phyloP scores from a whole-genome alignment of 1,140 invertebrate genomes.

The Drosophila navojoa region DNA sequence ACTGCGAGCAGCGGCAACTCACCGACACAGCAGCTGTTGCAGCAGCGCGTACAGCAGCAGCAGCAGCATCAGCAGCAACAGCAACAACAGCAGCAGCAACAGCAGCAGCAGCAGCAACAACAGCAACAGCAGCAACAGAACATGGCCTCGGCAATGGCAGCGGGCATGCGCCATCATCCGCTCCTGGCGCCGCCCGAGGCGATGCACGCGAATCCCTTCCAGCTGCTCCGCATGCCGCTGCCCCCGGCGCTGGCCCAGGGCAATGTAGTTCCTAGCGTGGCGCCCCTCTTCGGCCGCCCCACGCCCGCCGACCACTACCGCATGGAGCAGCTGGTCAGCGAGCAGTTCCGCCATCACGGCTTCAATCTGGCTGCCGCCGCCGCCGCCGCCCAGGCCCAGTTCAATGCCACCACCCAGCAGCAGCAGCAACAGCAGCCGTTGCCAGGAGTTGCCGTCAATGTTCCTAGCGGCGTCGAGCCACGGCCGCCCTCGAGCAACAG shows the following conservation, averaged over 20 bases:
- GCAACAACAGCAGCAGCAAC: slow-evolving; percentile 51
- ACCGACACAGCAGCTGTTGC: slow-evolving; percentile 80
- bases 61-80: slow-evolving; percentile 75
- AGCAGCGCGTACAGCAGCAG: slow-evolving; percentile 50
- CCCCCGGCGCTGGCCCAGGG: slow-evolving; percentile 86
- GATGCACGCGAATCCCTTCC: slow-evolving; percentile 88
- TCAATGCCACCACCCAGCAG: slow-evolving; percentile 65
- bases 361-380: slow-evolving; percentile 88
- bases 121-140: slow-evolving; percentile 83
- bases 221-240: slow-evolving; percentile 88
- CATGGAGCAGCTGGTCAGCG: slow-evolving; percentile 92
- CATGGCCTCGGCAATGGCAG: slow-evolving; percentile 85
- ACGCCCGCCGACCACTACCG: slow-evolving; percentile 89
- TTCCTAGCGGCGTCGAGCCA: slow-evolving; percentile 70
- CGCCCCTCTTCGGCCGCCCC: slow-evolving; percentile 88
- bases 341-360: slow-evolving; percentile 91
- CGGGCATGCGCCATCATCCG: slow-evolving; percentile 86
- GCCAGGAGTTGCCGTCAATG: slow-evolving; percentile 67
- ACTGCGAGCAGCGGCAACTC: slow-evolving; percentile 78
- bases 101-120: slow-evolving; percentile 72
- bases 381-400: slow-evolving; percentile 86
- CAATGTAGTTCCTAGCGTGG: slow-evolving; percentile 86
- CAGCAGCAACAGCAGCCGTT: slow-evolving; percentile 84
- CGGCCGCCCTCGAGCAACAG: slow-evolving; percentile 83
- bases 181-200: slow-evolving; percentile 88